Percentiles rank a stretch among this genome's conserved stretches.
phyloP scores from a whole-genome alignment of 2,797 vertebrate species.

The Lutjanus campechanus region DNA sequence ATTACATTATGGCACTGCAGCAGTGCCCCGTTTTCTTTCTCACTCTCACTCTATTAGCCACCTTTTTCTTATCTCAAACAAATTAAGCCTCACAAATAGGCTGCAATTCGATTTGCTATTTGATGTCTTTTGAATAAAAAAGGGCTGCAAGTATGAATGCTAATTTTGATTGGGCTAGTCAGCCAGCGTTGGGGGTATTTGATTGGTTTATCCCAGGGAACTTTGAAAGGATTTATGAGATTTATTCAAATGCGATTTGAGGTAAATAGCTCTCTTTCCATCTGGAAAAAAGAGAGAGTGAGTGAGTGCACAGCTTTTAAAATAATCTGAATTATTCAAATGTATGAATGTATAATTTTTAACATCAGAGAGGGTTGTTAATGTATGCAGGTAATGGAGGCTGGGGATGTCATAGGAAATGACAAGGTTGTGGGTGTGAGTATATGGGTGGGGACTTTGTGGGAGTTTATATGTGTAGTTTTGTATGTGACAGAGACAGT shows the following conservation, averaged over 20 bases:
- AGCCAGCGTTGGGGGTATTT: slow-evolving; percentile 61
- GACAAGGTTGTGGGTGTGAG: slow-evolving; percentile 59
- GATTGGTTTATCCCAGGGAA: slow-evolving; percentile 79
- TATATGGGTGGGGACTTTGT: slow-evolving; percentile 24
- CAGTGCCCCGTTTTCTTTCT: slow-evolving; percentile 39
- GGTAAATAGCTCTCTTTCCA: slow-evolving; percentile 78
- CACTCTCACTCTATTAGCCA: slow-evolving; percentile 64
- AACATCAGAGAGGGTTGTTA: slow-evolving; percentile 77
- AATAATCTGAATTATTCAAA: slow-evolving; percentile 84
- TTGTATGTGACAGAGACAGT: slow-evolving; percentile 36
- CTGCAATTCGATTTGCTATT: slow-evolving; percentile 74
- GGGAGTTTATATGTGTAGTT: slow-evolving; percentile 38
- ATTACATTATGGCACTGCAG: slow-evolving; percentile 59
- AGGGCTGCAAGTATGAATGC: slow-evolving; percentile 63
- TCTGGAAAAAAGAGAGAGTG: slow-evolving; percentile 63
- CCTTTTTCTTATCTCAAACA: slow-evolving; percentile 73
- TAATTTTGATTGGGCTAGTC: slow-evolving; percentile 77
- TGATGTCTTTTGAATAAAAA: slow-evolving; percentile 76
- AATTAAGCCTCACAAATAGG: slow-evolving; percentile 74
- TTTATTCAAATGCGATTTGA: slow-evolving; percentile 82
- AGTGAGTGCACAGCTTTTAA: slow-evolving; percentile 79
- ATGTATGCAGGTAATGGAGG: slow-evolving; percentile 80
- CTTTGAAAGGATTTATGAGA: slow-evolving; percentile 80
- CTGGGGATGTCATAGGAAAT: slow-evolving; percentile 73
- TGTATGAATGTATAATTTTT: slow-evolving; percentile 81